These are phyloP conservation scores for Diaperis boleti DNA, from an alignment of 2,888 invertebrate genomes.

Conservation along the genomic window DNA sequence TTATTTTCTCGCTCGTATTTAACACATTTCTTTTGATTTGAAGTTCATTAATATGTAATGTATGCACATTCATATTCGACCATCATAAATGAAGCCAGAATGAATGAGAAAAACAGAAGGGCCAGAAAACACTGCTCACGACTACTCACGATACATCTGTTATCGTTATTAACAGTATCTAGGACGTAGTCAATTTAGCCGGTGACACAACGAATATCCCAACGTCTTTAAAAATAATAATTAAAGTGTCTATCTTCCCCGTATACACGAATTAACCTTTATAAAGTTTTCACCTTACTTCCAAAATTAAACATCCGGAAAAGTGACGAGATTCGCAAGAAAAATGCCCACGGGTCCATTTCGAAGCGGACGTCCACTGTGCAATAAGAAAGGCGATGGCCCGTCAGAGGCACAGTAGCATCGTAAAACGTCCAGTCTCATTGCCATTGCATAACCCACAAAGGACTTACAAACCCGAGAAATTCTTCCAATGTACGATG, in stretches of 20 bases:
- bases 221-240: neutral
- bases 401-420: constrained; percentile 44
- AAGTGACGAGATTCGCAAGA: constrained; percentile 43
- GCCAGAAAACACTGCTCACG: too few relatives aligned
- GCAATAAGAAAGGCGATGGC: constrained; percentile 52
- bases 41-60: too few relatives aligned
- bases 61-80: too few relatives aligned
- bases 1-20: too few relatives aligned
- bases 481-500: constrained; percentile 28
- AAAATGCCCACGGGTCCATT: constrained; percentile 48
- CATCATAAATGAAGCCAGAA: too few relatives aligned
- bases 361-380: constrained; percentile 49
- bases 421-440: constrained; percentile 43
- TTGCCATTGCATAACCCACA: constrained; percentile 47
- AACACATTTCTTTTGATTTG: too few relatives aligned
- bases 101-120: too few relatives aligned
- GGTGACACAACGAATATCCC: too few relatives aligned
- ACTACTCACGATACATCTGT: too few relatives aligned
- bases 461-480: constrained; percentile 43
- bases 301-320: constrained; percentile 32
- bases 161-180: too few relatives aligned
- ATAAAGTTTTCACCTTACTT: constrained; percentile 10
- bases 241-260: neutral
- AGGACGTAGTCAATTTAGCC: too few relatives aligned
- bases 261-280: too few relatives aligned